These are phyloP conservation scores for Falco rusticolus DNA, from an alignment of 2,797 vertebrate genomes.

Conservation along the genomic window DNA sequence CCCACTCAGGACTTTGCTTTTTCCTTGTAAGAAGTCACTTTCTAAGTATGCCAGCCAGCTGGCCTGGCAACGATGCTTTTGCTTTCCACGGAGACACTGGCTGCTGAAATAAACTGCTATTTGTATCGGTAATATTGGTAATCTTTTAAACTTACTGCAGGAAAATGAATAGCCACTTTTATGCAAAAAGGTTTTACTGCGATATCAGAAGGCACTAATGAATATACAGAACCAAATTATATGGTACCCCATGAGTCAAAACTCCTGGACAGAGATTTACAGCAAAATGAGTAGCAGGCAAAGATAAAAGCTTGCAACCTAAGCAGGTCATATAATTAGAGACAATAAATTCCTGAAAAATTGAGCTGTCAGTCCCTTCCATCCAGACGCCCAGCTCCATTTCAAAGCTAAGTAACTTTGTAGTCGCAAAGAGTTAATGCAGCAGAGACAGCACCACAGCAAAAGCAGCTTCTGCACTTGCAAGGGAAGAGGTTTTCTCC, in stretches of 20 bases:
- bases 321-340: background rate
- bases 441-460: background rate
- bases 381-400: background rate
- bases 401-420: background rate
- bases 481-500: accelerated
- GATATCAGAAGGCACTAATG: constrained; percentile 23
- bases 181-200: constrained; percentile 21
- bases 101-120: background rate
- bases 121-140: background rate
- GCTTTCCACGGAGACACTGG: background rate
- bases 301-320: constrained; percentile 37
- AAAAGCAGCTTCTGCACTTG: background rate
- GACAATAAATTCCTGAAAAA: constrained; percentile 29
- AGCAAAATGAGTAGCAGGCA: background rate
- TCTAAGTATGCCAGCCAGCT: background rate
- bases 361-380: constrained; percentile 25
- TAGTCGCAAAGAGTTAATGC: background rate
- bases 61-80: background rate
- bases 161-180: constrained; percentile 51
- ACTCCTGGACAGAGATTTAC: background rate
- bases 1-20: accelerated
- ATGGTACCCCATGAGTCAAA: background rate
- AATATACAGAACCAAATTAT: constrained; percentile 10
- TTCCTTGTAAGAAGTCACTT: background rate
- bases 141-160: background rate